Conservation (phyloP, 2,888 invertebrate species). For the Dexiosoma caninum region DNA sequence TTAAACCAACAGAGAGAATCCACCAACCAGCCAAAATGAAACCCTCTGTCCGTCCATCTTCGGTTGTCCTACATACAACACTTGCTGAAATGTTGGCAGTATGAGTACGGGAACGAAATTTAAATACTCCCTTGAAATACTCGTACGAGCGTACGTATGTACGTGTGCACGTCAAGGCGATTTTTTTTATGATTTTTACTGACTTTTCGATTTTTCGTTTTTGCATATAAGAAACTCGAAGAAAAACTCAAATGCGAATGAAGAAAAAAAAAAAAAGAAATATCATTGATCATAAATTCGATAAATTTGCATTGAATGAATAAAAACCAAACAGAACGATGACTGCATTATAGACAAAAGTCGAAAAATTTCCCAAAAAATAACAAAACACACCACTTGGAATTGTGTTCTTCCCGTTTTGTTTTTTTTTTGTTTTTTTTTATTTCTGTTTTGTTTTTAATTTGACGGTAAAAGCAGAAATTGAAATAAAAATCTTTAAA, state of each 20-base stretch:
- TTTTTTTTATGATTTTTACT: no score
- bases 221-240: constrained; percentile 26
- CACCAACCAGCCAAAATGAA: constrained; percentile 4
- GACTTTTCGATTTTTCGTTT: constrained; percentile 20
- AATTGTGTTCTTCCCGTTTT: constrained; percentile 18
- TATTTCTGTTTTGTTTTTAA: no score
- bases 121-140: constrained; percentile 24
- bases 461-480: constrained; percentile 46
- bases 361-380: constrained; percentile 22
- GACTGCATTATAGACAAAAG: constrained; percentile 52
- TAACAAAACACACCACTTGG: constrained; percentile 38
- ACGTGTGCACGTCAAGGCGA: no score
- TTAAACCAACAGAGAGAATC: constrained; percentile 38
- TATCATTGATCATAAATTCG: constrained; percentile 63
- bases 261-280: constrained; percentile 12
- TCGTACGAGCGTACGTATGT: no score
- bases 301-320: constrained; percentile 64
- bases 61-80: constrained; percentile 59
- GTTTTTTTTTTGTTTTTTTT: no score
- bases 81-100: constrained; percentile 40
- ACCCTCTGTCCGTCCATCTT: not conserved
- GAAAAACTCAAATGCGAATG: constrained; percentile 15
- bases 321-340: constrained; percentile 1
- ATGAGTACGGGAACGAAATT: constrained; percentile 6
- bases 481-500: constrained; percentile 49